These are phyloP conservation scores for Drosophila truncata DNA, from an alignment of 1,140 invertebrate genomes.

Conservation along the genomic window DNA sequence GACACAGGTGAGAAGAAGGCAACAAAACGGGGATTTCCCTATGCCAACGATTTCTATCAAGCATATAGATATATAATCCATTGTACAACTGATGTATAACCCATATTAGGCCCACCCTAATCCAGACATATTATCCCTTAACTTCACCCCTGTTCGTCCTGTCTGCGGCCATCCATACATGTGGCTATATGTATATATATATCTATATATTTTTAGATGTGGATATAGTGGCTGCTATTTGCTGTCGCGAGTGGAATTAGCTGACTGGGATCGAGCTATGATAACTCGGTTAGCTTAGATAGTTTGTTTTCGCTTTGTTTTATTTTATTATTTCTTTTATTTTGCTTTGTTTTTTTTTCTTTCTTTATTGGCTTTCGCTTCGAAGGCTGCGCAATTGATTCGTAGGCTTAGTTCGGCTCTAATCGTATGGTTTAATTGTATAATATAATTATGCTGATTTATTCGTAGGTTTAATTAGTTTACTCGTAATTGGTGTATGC, in stretches of 20 bases:
- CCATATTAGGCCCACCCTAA: not conserved
- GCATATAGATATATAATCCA: constrained; percentile 2
- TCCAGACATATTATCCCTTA: not conserved
- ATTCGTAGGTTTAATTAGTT: constrained; percentile 51
- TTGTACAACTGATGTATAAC: constrained; percentile 7
- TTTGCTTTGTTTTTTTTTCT: not conserved
- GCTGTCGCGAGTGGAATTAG: constrained; percentile 60
- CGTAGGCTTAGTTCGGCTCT: constrained; percentile 52
- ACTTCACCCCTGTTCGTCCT: constrained; percentile 5
- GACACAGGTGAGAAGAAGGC: constrained; percentile 1
- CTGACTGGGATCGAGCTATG: constrained; percentile 47
- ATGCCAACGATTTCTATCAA: not conserved
- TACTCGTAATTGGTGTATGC: constrained; percentile 74
- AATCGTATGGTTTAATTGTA: constrained; percentile 44
- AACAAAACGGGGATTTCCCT: not conserved
- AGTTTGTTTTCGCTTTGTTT: constrained; percentile 12
- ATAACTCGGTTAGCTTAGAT: constrained; percentile 28
- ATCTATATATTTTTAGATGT: constrained; percentile 23
- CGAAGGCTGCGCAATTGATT: constrained; percentile 68
- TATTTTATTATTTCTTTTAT: not conserved
- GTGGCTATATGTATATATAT: constrained; percentile 41
- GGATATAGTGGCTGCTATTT: constrained; percentile 39
- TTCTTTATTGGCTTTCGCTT: constrained; percentile 41
- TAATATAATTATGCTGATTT: constrained; percentile 48
- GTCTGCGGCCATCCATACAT: constrained; percentile 23